A percentile compares a stretch with the other conserved stretches of the same genome.
Evolutionary conservation across 2,113 vertebrate species (phyloP).

Genomic region (Rostratula benghalensis): DNA sequence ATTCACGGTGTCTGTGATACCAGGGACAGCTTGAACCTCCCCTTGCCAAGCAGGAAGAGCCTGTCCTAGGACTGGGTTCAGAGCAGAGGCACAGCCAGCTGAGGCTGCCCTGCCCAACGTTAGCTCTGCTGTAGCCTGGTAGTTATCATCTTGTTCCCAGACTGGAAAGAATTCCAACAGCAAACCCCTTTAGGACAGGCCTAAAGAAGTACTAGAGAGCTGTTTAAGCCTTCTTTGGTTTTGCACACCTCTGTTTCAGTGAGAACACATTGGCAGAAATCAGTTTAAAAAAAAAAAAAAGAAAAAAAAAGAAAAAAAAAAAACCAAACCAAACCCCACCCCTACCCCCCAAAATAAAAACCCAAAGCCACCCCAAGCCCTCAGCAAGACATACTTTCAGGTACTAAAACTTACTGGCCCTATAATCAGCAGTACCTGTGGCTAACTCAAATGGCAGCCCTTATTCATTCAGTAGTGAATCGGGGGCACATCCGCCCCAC

Average conservation of each 20-base stretch:
- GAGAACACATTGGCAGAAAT: constrained; percentile 70
- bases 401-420: constrained; percentile 76
- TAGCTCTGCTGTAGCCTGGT: neutral
- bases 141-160: neutral
- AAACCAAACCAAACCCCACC: neutral
- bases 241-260: neutral
- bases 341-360: neutral
- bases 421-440: constrained; percentile 75
- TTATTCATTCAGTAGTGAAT: constrained; percentile 76
- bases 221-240: neutral
- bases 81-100: constrained; percentile 8
- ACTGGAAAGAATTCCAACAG: neutral
- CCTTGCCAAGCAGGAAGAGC: neutral
- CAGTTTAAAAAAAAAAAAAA: neutral
- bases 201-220: neutral
- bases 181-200: neutral
- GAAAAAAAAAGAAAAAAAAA: neutral
- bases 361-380: constrained; percentile 1
- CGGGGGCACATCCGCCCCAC: constrained; percentile 44
- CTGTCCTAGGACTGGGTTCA: neutral
- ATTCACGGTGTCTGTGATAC: neutral
- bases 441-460: constrained; percentile 65
- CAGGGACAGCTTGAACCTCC: neutral
- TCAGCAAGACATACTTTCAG: constrained; percentile 75
- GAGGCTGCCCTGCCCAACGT: neutral